Conservation (phyloP, 1,140 invertebrate species). For the Micrasema minimum region DNA sequence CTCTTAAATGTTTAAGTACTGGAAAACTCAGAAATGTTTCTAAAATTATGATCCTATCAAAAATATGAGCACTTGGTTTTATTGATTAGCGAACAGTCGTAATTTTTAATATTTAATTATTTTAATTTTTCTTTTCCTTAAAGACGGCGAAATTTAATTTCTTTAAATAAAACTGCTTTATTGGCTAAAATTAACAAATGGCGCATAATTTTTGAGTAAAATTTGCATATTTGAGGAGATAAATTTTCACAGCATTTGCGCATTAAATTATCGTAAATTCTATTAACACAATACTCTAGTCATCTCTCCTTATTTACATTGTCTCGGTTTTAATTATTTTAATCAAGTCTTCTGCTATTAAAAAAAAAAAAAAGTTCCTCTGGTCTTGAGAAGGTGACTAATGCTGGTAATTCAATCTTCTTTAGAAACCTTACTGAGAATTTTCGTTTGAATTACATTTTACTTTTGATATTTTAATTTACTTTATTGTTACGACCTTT, state of each 20-base stretch:
- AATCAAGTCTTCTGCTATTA: slow-evolving; percentile 37
- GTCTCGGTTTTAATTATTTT: slow-evolving; percentile 33
- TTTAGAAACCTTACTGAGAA: slow-evolving; percentile 2
- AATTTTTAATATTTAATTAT: too few species aligned
- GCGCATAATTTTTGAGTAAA: slow-evolving; percentile 21
- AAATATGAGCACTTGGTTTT: too few species aligned
- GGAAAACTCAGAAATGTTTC: too few species aligned
- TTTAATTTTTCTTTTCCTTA: too few species aligned
- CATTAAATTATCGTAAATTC: slow-evolving; percentile 35
- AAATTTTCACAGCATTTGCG: slow-evolving; percentile 30
- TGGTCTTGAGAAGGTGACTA: slow-evolving; percentile 31
- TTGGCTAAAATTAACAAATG: slow-evolving; percentile 24
- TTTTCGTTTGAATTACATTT: slow-evolving; percentile 11
- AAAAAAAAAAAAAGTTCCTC: slow-evolving; percentile 26
- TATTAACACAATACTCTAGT: slow-evolving; percentile 31
- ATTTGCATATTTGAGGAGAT: slow-evolving; percentile 32
- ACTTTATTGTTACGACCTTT: too few species aligned
- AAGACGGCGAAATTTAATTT: slow-evolving; percentile 5
- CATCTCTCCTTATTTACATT: slow-evolving; percentile 29
- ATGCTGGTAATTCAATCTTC: slow-evolving; percentile 34
- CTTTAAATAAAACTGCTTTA: slow-evolving; percentile 24
- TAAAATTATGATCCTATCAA: too few species aligned
- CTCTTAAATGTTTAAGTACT: too few species aligned
- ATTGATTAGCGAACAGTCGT: too few species aligned
- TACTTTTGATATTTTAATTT: slow-evolving; percentile 23